phyloP scores from a whole-genome alignment of 2,113 vertebrate genomes.

The Gracilinanus agilis region DNA sequence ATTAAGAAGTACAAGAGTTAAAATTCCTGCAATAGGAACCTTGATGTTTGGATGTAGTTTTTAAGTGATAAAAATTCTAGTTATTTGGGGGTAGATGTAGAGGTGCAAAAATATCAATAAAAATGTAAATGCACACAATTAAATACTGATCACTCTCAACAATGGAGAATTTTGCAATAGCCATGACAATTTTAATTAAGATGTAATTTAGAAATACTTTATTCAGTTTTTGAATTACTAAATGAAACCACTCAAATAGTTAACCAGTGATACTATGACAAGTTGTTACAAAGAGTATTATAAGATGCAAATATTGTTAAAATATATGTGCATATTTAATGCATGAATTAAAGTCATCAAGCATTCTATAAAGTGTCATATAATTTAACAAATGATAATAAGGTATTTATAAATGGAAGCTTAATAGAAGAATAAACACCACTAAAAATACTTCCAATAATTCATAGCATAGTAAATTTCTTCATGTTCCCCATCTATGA shows the following conservation, averaged over 20 bases:
- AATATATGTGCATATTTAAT: conserved; percentile 85
- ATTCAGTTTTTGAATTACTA: conserved; percentile 79
- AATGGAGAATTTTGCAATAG: conserved; percentile 75
- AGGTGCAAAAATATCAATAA: conserved; percentile 65
- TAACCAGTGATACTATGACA: conserved; percentile 76
- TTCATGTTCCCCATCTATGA: conserved; percentile 23
- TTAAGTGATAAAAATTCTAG: conserved; percentile 57
- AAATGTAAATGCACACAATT: conserved; percentile 59
- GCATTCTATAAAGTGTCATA: conserved; percentile 77
- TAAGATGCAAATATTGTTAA: conserved; percentile 86
- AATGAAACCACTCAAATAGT: conserved; percentile 81
- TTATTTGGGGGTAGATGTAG: neutral
- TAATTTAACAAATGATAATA: conserved; percentile 83
- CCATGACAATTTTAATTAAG: conserved; percentile 78
- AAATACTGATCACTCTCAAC: conserved; percentile 59
- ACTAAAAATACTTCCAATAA: conserved; percentile 73
- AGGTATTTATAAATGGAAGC: conserved; percentile 82
- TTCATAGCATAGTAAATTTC: conserved; percentile 33
- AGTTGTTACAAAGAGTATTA: conserved; percentile 81
- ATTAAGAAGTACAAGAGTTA: neutral
- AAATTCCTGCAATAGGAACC: conserved; percentile 11
- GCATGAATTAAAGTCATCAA: conserved; percentile 81
- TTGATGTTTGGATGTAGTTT: conserved; percentile 44
- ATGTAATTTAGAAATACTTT: conserved; percentile 73
- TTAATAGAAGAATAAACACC: conserved; percentile 77